Evolutionary conservation across 2,888 invertebrate genomes (phyloP).

Genomic region (Thymelicus lineola): DNA sequence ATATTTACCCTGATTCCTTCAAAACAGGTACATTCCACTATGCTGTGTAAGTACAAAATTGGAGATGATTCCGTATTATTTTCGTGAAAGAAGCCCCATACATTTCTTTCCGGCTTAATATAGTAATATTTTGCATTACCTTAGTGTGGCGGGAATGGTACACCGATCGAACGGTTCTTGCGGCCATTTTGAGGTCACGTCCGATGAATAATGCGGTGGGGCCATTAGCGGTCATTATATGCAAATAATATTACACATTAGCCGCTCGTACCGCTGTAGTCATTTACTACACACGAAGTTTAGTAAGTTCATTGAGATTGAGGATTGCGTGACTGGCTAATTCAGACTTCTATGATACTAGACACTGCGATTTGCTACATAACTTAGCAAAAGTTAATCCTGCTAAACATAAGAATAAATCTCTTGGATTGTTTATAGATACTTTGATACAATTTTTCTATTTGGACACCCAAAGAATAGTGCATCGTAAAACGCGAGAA

Average conservation of each 20-base stretch:
- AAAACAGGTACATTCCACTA: too few relatives aligned
- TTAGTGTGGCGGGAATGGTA: slow-evolving; percentile 44
- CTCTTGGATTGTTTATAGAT: too few relatives aligned
- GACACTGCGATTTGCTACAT: neutral
- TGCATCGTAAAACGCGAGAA: slow-evolving; percentile 3
- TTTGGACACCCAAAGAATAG: neutral
- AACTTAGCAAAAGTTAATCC: neutral
- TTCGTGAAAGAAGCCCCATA: neutral
- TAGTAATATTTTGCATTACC: slow-evolving; percentile 40
- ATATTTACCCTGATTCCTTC: too few relatives aligned
- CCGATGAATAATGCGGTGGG: slow-evolving; percentile 72
- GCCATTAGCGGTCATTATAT: slow-evolving; percentile 83
- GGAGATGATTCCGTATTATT: neutral
- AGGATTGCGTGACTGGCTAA: slow-evolving; percentile 19
- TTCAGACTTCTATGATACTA: slow-evolving; percentile 10
- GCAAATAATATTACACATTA: slow-evolving; percentile 79
- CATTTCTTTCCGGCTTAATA: slow-evolving; percentile 20
- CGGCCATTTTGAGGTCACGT: slow-evolving; percentile 75
- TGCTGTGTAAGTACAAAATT: too few relatives aligned
- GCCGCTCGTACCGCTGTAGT: slow-evolving; percentile 46
- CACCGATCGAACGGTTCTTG: slow-evolving; percentile 72
- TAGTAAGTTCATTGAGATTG: slow-evolving; percentile 25
- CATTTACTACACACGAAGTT: slow-evolving; percentile 44
- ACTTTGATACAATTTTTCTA: neutral
- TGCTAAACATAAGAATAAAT: too few relatives aligned